phyloP scores from a whole-genome alignment of 2,113 vertebrate genomes.

The Hypanus sabinus region DNA sequence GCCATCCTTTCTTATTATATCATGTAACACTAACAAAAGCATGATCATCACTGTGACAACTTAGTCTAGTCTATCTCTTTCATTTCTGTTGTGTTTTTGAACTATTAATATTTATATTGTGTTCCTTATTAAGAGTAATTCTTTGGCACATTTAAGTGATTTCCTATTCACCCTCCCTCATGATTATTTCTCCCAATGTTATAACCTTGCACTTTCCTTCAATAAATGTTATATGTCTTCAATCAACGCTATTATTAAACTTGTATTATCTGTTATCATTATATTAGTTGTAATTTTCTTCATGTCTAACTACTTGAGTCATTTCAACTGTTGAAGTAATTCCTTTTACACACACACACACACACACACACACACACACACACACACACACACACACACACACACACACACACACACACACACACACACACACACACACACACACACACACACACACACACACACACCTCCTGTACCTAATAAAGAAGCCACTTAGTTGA shows the following conservation, averaged over 20 bases:
- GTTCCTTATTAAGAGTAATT: background rate
- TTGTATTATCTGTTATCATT: no score
- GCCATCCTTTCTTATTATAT: background rate
- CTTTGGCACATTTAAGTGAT: background rate
- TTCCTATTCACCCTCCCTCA: no score
- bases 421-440: no score
- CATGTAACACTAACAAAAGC: background rate
- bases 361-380: no score
- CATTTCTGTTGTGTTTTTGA: background rate
- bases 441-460: no score
- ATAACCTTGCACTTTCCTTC: background rate
- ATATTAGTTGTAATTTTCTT: background rate
- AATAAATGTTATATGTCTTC: background rate
- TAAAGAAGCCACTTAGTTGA: no score
- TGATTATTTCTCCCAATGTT: background rate
- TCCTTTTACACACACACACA: no score
- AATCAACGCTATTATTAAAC: background rate
- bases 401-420: no score
- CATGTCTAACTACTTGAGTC: background rate
- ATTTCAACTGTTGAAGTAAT: background rate
- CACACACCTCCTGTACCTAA: no score
- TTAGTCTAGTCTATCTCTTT: background rate
- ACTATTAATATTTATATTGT: background rate
- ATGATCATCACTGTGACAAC: no score
- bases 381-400: no score